These are phyloP conservation scores for Fabriciana adippe DNA, from an alignment of 2,888 invertebrate species.

Conservation along the genomic window DNA sequence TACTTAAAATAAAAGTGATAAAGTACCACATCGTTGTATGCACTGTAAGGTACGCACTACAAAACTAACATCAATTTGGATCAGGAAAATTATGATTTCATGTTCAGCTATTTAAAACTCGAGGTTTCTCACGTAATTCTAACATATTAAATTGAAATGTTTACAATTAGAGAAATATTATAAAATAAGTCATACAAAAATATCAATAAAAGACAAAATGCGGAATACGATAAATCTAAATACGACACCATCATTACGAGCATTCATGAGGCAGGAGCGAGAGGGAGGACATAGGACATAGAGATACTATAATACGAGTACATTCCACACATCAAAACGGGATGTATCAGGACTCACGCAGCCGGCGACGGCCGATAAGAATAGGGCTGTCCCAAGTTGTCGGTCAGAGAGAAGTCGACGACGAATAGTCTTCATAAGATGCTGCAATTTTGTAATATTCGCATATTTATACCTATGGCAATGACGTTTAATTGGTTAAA, in stretches of 20 bases:
- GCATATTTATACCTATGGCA: conserved; percentile 81
- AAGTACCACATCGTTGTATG: conserved; percentile 25
- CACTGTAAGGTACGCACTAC: conserved; percentile 30
- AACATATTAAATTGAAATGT: neutral
- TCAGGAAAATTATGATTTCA: conserved; percentile 17
- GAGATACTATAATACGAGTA: conserved; percentile 61
- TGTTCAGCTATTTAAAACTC: conserved; percentile 6
- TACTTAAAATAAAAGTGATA: conserved; percentile 28
- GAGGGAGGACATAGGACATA: conserved; percentile 48
- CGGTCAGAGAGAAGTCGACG: conserved; percentile 87
- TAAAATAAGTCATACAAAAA: conserved; percentile 42
- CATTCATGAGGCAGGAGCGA: conserved; percentile 55
- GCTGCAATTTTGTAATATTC: conserved; percentile 85
- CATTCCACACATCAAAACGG: conserved; percentile 80
- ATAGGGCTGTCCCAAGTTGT: conserved; percentile 77
- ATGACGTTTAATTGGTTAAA: conserved; percentile 73
- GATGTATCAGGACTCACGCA: conserved; percentile 75
- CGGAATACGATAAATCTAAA: conserved; percentile 49
- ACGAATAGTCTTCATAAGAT: conserved; percentile 87
- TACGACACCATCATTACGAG: conserved; percentile 62
- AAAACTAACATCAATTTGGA: conserved; percentile 33
- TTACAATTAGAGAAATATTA: neutral
- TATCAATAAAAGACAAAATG: conserved; percentile 43
- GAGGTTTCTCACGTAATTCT: neutral
- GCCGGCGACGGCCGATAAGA: conserved; percentile 70